phyloP scores from a whole-genome alignment of 2,888 invertebrate species.

The Lacanobia wlatinum region DNA sequence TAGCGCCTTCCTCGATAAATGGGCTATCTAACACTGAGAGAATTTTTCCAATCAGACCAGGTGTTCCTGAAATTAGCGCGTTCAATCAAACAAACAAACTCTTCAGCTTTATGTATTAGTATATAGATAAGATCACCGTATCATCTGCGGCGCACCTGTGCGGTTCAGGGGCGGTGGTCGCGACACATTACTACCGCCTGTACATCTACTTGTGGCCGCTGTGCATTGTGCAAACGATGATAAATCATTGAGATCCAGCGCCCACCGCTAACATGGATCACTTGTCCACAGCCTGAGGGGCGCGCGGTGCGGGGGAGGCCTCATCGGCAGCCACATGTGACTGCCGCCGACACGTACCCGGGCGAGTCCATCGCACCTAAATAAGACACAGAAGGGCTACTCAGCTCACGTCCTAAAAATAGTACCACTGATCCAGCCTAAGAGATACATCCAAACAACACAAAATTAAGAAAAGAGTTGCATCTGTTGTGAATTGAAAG shows the following conservation, averaged over 20 bases:
- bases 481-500: too few relatives aligned
- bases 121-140: too few relatives aligned
- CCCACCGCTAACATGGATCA: slow-evolving; percentile 4
- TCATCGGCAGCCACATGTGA: slow-evolving; percentile 29
- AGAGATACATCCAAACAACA: too few relatives aligned
- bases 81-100: too few relatives aligned
- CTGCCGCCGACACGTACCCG: slow-evolving; percentile 8
- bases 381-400: not conserved
- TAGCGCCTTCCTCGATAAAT: too few relatives aligned
- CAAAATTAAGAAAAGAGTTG: too few relatives aligned
- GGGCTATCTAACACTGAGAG: too few relatives aligned
- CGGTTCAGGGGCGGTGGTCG: not conserved
- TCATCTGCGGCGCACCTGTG: not conserved
- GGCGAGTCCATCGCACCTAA: not conserved
- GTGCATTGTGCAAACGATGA: slow-evolving; percentile 12
- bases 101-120: too few relatives aligned
- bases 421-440: too few relatives aligned
- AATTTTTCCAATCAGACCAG: too few relatives aligned
- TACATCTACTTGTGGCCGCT: not conserved
- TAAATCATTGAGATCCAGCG: slow-evolving; percentile 23
- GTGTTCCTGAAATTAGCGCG: too few relatives aligned
- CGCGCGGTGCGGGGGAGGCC: too few relatives aligned
- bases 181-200: not conserved
- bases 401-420: not conserved
- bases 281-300: not conserved